Percentiles rank a stretch among this genome's conserved stretches.
Conservation (phyloP, 2,888 invertebrate species). For the Platycheirus albimanus region DNA sequence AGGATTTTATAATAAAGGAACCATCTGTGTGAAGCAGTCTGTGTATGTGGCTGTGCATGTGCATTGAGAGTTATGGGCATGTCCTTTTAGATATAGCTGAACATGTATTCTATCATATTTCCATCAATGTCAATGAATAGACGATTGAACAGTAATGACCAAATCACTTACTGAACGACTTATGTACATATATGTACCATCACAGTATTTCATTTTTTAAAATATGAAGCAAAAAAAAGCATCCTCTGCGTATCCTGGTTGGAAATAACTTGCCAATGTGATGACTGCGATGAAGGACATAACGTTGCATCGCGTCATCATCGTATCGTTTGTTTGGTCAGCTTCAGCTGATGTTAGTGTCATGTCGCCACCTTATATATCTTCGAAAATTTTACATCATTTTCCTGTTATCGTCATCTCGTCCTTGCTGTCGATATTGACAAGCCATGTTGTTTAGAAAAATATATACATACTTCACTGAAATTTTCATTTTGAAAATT, state of each 20-base stretch:
- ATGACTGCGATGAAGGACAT: too few species aligned
- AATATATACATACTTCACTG: neutral
- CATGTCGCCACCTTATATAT: slow-evolving; percentile 33
- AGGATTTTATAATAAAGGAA: slow-evolving; percentile 18
- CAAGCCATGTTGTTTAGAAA: slow-evolving; percentile 32
- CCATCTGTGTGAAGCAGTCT: slow-evolving; percentile 4
- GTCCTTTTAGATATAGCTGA: neutral
- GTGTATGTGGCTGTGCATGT: neutral
- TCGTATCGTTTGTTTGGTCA: slow-evolving; percentile 1
- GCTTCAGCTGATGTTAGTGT: slow-evolving; percentile 16
- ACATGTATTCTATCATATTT: slow-evolving; percentile 7
- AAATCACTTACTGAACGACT: slow-evolving; percentile 38
- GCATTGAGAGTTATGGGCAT: neutral
- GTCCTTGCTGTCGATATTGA: slow-evolving; percentile 18
- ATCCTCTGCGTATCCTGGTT: neutral
- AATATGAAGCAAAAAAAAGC: neutral
- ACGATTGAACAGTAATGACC: slow-evolving; percentile 3
- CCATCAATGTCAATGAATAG: slow-evolving; percentile 49
- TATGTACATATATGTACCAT: too few species aligned
- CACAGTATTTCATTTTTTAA: slow-evolving; percentile 19
- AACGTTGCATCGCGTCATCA: neutral
- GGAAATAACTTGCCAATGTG: slow-evolving; percentile 30
- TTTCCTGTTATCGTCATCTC: slow-evolving; percentile 32
- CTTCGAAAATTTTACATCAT: slow-evolving; percentile 30
- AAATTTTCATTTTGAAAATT: slow-evolving; percentile 60